phyloP scores from a whole-genome alignment of 2,888 invertebrate genomes.

The Spisula solida region DNA sequence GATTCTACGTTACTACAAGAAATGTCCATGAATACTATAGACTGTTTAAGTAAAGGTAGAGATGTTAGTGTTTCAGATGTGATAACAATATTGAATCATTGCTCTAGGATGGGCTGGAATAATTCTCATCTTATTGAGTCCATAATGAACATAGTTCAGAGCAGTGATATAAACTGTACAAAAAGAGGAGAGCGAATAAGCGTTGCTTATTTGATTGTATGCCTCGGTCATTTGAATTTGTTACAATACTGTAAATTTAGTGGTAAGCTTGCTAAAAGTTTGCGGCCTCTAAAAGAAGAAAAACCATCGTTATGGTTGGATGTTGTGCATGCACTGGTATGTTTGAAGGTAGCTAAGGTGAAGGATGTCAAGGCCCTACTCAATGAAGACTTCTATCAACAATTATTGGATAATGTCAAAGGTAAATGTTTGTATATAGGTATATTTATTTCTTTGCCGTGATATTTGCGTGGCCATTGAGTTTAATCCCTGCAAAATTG shows the following conservation, averaged over 20 bases:
- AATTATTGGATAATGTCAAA: constrained; percentile 26
- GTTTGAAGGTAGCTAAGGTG: not conserved
- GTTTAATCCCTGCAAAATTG: no score
- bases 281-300: not conserved
- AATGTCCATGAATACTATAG: constrained; percentile 19
- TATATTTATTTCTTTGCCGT: no score
- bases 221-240: constrained; percentile 35
- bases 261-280: not conserved
- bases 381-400: not conserved
- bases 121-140: not conserved
- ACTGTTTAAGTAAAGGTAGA: not conserved
- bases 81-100: constrained; percentile 11
- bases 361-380: not conserved
- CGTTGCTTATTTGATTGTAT: not conserved
- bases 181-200: not conserved
- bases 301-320: not conserved
- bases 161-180: not conserved
- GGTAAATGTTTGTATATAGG: not conserved
- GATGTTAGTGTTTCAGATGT: not conserved
- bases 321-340: constrained; percentile 19
- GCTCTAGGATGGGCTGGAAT: constrained; percentile 34
- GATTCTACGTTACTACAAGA: not conserved
- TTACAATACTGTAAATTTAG: constrained; percentile 1
- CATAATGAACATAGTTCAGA: not conserved
- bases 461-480: no score